Conservation (phyloP, 2,113 vertebrate genomes). For the Mus spicilegus region DNA sequence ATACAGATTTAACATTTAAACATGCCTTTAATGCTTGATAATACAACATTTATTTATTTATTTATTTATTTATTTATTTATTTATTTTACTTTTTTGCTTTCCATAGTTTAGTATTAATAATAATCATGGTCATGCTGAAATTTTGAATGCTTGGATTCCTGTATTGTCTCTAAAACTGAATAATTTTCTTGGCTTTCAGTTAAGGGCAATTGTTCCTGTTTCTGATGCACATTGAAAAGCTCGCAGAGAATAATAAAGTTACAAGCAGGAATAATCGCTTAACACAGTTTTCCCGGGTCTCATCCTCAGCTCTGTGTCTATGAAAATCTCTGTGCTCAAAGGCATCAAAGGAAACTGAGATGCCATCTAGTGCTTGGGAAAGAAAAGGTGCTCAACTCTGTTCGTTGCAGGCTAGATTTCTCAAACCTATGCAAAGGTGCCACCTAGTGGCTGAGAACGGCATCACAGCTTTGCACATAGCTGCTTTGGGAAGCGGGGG, state of each 20-base stretch:
- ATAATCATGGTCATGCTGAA: not conserved
- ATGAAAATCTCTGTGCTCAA: not conserved
- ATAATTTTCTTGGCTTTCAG: not conserved
- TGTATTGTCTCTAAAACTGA: not conserved
- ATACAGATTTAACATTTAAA: not conserved
- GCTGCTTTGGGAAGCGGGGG: not conserved
- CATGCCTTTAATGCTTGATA: not conserved
- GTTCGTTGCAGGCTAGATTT: not conserved
- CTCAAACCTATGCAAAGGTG: conserved; percentile 22
- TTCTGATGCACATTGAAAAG: not conserved
- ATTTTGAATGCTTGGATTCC: not conserved
- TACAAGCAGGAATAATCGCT: not conserved
- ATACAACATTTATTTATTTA: not conserved
- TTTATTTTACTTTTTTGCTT: not conserved
- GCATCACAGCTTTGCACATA: not conserved
- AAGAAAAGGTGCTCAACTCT: not conserved
- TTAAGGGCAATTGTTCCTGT: not conserved
- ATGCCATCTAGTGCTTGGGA: not conserved
- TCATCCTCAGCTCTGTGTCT: not conserved
- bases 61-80: no score
- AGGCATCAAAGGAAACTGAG: not conserved
- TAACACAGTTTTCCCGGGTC: not conserved
- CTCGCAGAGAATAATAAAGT: not conserved
- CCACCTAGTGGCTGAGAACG: conserved; percentile 80
- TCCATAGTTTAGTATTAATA: not conserved